Evolutionary conservation across 2,888 invertebrate species (phyloP).

Genomic region (Drosophila pseudotakahashii): DNA sequence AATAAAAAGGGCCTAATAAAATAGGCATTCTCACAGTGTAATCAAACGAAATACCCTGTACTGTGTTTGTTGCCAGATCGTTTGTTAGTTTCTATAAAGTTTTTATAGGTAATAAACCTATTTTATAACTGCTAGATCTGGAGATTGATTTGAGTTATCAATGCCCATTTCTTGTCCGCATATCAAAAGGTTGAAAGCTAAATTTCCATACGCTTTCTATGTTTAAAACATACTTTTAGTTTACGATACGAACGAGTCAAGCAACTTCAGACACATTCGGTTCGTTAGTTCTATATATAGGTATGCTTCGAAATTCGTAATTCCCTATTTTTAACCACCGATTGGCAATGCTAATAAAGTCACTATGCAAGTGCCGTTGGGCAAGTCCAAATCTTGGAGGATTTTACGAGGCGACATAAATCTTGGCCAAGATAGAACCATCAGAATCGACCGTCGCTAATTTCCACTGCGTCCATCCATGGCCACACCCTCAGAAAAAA

Average conservation of each 20-base stretch:
- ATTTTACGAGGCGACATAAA: conserved; percentile 16
- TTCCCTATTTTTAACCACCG: neutral
- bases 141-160: no score
- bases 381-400: neutral
- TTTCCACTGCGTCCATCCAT: conserved; percentile 2
- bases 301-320: neutral
- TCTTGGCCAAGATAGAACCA: neutral
- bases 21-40: no score
- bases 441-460: neutral
- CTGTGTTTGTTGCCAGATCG: no score
- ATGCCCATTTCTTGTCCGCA: no score
- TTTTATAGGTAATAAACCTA: no score
- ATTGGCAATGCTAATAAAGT: conserved; percentile 21
- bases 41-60: no score
- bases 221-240: no score
- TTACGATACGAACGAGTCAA: neutral
- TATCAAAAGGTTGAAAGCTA: no score
- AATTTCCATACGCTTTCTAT: no score
- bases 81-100: no score
- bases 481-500: conserved; percentile 2
- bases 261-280: conserved; percentile 10
- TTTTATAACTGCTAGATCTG: no score
- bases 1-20: no score
- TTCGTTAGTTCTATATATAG: conserved; percentile 7
- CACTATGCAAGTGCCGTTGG: conserved; percentile 16